phyloP scores from a whole-genome alignment of 2,797 vertebrate genomes.

The Urosaurus nigricauda region DNA sequence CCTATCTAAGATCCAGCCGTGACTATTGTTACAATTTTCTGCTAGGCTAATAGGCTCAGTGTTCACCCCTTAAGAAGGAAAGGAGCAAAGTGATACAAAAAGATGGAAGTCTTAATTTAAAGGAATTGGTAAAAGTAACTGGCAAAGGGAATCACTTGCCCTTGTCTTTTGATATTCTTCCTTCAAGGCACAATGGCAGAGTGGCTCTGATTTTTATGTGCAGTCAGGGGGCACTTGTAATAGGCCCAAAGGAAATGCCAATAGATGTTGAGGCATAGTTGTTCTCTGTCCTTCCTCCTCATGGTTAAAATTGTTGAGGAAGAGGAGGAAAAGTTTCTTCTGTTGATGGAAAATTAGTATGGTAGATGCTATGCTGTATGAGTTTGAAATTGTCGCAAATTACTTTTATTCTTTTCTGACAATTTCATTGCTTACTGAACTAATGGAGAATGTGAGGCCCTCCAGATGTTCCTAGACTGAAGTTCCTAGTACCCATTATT shows the following conservation, averaged over 20 bases:
- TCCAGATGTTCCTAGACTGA: neutral
- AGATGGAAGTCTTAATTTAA: conserved; percentile 42
- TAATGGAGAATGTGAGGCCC: neutral
- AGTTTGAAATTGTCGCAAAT: neutral
- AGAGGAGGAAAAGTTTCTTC: too few relatives aligned
- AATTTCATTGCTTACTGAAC: conserved; percentile 5
- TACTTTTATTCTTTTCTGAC: neutral
- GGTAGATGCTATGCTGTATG: neutral
- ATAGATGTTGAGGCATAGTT: conserved; percentile 3
- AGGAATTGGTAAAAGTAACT: conserved; percentile 15
- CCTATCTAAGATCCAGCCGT: conserved; percentile 22
- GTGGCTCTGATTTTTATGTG: conserved; percentile 33
- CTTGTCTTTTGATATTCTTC: conserved; percentile 2
- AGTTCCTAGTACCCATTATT: too few relatives aligned
- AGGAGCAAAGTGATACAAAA: conserved; percentile 28
- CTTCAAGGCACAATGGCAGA: neutral
- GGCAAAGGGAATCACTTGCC: neutral
- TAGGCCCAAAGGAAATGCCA: neutral
- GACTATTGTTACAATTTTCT: conserved; percentile 29
- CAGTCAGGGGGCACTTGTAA: conserved; percentile 43
- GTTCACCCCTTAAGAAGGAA: conserved; percentile 13
- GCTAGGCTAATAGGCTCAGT: neutral
- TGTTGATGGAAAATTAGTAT: neutral
- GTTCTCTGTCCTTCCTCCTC: neutral
- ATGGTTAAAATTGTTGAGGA: conserved; percentile 3